Evolutionary conservation across 2,797 vertebrate species (phyloP), one percentile per base, ranked within the genome.

Genomic region (Simalia tracyae): DNA sequence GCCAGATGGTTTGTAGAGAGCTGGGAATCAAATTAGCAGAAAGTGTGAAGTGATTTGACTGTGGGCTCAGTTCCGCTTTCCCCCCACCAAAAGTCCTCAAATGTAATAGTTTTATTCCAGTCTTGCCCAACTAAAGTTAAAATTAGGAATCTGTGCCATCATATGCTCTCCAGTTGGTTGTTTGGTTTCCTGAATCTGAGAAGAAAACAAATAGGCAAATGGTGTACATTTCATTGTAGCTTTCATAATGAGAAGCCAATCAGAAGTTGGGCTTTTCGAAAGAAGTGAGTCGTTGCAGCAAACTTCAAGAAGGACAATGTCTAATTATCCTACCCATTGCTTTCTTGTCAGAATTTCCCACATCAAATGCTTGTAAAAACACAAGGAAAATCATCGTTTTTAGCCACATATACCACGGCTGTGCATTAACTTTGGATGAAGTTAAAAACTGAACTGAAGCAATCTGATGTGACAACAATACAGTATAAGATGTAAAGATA

Each of bases 141-240:
- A 17, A 3, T 31, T n/a, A 90, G 64, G 84, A 81, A 90, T 89
- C 84, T 85, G 89, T 26, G 60, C n/a, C 63, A 86, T 90, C 90
- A 90, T 90, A 68, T 93, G 90, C 86, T 88, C 46, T 87, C 88
- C 91, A 92, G 85, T 87, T 84, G 50, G 59, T 10, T 88, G 72
- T 91, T 91, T 89, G 88, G 90, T 92, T 88, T 92, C 14, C 8
- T 63, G 64, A 72, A 57, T 66, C 72, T 93, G 61, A 90, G 90
- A 94, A 31, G 57, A 63, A 86, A 92, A 88, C 91, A 64, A 56
- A 56, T 2, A 93, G 28, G 31, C 86, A 91, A 89, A 91, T 89
- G 64, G n/a, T 66, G 90, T 26, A 84, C 31, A 28, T 14, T 87
- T 56, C 68, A 36, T 92, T 92, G 76, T 61, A 2, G 12, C 10